Evolutionary conservation across 2,113 vertebrate species (phyloP).

Genomic region (Eretmochelys imbricata): DNA sequence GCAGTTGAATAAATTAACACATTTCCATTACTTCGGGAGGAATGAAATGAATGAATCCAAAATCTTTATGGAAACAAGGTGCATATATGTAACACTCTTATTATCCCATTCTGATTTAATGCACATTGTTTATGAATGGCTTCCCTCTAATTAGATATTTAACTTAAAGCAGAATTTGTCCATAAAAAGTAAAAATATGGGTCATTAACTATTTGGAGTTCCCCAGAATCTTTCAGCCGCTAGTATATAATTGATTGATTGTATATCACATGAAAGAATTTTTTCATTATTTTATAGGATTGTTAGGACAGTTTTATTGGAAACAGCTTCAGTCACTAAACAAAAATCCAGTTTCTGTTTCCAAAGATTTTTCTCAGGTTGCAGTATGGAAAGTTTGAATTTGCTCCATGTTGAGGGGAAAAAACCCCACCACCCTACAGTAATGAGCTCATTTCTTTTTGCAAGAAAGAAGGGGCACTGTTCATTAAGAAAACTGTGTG

Average conservation of each 20-base stretch:
- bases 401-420: not conserved
- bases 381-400: not conserved
- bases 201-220: constrained; percentile 1
- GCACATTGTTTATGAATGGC: not conserved
- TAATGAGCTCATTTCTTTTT: not conserved
- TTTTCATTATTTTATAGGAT: constrained; percentile 19
- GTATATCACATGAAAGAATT: constrained; percentile 15
- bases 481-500: not conserved
- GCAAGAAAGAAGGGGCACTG: not conserved
- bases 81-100: not conserved
- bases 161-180: constrained; percentile 39
- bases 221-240: not conserved
- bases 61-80: not conserved
- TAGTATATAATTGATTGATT: not conserved
- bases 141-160: constrained; percentile 48
- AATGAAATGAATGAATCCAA: not conserved
- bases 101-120: constrained; percentile 21
- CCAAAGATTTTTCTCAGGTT: not conserved
- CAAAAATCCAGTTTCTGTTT: constrained; percentile 31
- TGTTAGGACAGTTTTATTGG: constrained; percentile 20
- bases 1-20: constrained; percentile 29
- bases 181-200: constrained; percentile 6
- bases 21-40: constrained; percentile 17
- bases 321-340: constrained; percentile 14
- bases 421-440: not conserved